Evolutionary conservation across 2,113 vertebrate genomes (phyloP).

Genomic region (Equus przewalskii): DNA sequence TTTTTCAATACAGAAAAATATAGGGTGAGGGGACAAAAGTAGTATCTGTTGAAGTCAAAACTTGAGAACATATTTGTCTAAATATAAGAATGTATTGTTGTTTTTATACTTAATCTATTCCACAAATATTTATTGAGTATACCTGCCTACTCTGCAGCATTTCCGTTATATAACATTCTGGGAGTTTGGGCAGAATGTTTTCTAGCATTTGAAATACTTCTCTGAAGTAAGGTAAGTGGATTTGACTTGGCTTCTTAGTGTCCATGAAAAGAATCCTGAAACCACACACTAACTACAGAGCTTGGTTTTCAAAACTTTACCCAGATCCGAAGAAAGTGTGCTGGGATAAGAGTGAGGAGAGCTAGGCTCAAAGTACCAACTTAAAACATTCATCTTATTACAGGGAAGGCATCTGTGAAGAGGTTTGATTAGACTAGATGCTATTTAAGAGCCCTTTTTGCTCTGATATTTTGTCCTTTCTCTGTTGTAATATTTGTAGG

Average conservation of each 20-base stretch:
- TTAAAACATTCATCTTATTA: not conserved
- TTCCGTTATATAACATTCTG: not conserved
- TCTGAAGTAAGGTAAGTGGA: constrained; percentile 7
- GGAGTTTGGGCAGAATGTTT: constrained; percentile 19
- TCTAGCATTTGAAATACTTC: constrained; percentile 7
- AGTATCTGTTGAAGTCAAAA: not conserved
- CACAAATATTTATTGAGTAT: not conserved
- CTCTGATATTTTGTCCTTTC: not conserved
- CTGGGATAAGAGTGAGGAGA: not conserved
- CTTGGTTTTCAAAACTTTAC: not conserved
- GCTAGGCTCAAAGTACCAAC: not conserved
- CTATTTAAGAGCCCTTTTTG: not conserved
- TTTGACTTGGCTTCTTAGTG: constrained; percentile 11
- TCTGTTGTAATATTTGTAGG: constrained; percentile 1
- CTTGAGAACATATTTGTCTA: constrained; percentile 25
- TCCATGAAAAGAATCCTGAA: constrained; percentile 32
- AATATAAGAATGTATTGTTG: constrained; percentile 24
- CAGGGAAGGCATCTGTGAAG: constrained; percentile 31
- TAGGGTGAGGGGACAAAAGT: not conserved
- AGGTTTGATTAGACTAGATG: not conserved
- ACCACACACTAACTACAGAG: not conserved
- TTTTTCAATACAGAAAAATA: constrained; percentile 41
- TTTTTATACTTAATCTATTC: not conserved
- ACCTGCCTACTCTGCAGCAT: not conserved
- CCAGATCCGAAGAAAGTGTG: not conserved